Base-by-base conservation (phyloP, 2,113 vertebrate species). In the Hyla sarda region DNA sequence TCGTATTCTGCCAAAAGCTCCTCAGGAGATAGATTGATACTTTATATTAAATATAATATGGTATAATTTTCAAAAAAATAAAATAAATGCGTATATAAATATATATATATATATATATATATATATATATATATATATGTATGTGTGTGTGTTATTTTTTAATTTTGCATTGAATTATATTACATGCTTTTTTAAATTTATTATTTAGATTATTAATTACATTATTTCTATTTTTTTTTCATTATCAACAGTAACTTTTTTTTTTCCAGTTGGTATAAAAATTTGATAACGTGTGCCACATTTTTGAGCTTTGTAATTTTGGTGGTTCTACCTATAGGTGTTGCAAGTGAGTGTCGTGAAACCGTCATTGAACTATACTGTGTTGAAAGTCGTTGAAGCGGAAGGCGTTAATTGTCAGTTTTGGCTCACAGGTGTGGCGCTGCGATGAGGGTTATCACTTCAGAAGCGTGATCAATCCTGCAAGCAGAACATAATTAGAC, bases 341-440 rank as follows among this genome's bases (percentile, higher is more conserved):
- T n/a, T 37, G 34, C 77, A 19, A 17, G 56, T 41, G 83, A 76
- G 69, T 58, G 76, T 81, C 62, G 54, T 80, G 85, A 47, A 82
- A 82, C 74, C 37, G 52, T 74, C 77, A 87, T 62, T 81, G 76
- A 81, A 71, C 30, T 73, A 71, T 81, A n/a, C 50, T 81, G 78
- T 74, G 54, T 82, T 74, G 78, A 72, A 82, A 87, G 67, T 19
- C 69, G 62, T 13, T 82, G 85, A 87, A 25, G 85, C 41, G 28
- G 85, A 87, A 87, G 85, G 85, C 34, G 85, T 87, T 87, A 87
- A 87, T 87, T 87, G 85, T 87, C 85, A 87, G 85, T 87, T 87
- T 87, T 87, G 85, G 52, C 85, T 87, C 85, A 87, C 85, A 87
- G 85, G 85, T 87, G 85, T 37, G 56, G 85, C 82, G 85, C 72